Evolutionary conservation across 2,888 invertebrate species (phyloP).

Genomic region (Pomacea canaliculata): DNA sequence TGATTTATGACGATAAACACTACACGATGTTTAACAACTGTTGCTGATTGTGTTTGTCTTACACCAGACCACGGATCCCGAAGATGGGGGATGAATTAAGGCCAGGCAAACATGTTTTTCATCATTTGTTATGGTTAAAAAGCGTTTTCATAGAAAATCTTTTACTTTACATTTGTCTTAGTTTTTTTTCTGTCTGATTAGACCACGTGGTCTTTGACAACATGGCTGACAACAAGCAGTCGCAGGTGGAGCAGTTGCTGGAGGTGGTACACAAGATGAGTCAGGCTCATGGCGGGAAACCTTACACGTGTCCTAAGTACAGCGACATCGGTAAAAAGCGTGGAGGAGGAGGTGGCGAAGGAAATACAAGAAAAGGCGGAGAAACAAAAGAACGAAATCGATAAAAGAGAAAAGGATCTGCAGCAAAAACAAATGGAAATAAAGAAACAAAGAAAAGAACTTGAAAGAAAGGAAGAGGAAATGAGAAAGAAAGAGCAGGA

Average conservation of each 20-base stretch:
- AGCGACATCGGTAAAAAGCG: slow-evolving; percentile 5
- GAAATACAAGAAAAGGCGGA: slow-evolving; percentile 34
- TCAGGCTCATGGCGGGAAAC: slow-evolving; percentile 26
- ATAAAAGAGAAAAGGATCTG: slow-evolving; percentile 18
- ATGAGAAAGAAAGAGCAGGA: too few species aligned
- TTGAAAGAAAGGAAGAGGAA: too few species aligned
- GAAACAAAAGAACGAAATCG: slow-evolving; percentile 32
- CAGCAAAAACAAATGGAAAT: slow-evolving; percentile 30
- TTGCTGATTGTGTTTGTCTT: too few species aligned
- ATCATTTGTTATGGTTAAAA: too few species aligned
- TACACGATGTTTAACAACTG: too few species aligned
- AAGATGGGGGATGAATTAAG: too few species aligned
- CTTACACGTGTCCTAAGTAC: slow-evolving; percentile 27
- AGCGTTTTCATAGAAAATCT: too few species aligned
- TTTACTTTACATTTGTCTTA: too few species aligned
- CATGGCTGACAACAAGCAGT: slow-evolving; percentile 16
- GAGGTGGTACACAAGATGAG: slow-evolving; percentile 23
- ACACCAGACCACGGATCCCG: too few species aligned
- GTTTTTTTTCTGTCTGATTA: too few species aligned
- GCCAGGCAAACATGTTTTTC: too few species aligned
- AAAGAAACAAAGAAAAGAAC: slow-evolving; percentile 14
- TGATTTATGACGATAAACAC: too few species aligned
- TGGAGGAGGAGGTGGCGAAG: slow-evolving; percentile 40
- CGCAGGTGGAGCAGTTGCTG: slow-evolving; percentile 25
- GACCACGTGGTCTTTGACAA: slow-evolving; percentile 28